phyloP scores from a whole-genome alignment of 2,797 vertebrate genomes.

The Acipenser ruthenus region DNA sequence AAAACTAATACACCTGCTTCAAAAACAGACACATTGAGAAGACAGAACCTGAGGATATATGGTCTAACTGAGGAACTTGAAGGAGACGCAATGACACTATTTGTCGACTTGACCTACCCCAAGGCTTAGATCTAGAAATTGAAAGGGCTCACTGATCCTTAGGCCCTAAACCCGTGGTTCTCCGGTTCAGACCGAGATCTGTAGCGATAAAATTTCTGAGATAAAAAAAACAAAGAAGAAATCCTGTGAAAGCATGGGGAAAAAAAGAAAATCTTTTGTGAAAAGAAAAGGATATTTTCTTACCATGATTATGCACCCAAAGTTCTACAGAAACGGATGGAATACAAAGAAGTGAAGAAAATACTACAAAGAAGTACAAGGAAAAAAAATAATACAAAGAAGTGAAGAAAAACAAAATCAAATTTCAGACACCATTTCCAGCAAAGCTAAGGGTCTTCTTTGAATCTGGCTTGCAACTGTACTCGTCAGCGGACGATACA shows the following conservation, averaged over 20 bases:
- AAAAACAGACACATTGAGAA: background rate
- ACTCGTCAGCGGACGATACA: background rate
- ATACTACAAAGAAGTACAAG: background rate
- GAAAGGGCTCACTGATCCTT: background rate
- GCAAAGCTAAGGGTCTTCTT: background rate
- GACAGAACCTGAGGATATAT: background rate
- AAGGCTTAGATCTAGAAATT: background rate
- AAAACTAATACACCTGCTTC: too few species aligned
- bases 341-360: background rate
- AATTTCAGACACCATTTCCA: background rate
- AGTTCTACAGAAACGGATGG: background rate
- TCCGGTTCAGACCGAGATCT: background rate
- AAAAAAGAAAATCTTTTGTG: background rate
- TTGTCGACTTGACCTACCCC: background rate
- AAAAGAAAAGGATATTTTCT: background rate
- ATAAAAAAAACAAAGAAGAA: background rate
- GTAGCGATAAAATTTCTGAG: background rate
- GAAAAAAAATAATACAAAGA: slow-evolving; percentile 4
- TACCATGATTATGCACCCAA: background rate
- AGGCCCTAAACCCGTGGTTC: background rate
- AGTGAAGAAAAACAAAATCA: background rate
- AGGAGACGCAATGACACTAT: background rate
- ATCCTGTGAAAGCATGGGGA: background rate
- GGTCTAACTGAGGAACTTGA: background rate
- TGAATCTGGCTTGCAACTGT: background rate